A percentile compares a stretch with the other conserved stretches of the same genome.
These are phyloP conservation scores for Emydoidea blandingii DNA, from an alignment of 2,797 vertebrate genomes.

Conservation along the genomic window DNA sequence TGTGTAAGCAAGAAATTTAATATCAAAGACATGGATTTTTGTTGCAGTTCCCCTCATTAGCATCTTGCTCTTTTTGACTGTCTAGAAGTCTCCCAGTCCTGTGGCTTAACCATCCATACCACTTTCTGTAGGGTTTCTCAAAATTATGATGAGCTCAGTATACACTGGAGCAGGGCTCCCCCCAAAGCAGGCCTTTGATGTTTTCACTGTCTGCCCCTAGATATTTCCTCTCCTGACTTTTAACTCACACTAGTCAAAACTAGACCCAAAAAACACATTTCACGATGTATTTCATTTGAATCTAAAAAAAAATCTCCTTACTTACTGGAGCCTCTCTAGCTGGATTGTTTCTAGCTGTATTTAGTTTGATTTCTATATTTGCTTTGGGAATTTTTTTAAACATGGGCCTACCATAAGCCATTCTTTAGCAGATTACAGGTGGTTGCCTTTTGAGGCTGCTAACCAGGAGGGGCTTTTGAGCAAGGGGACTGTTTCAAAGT, in stretches of 20 bases:
- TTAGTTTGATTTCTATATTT: too few species aligned
- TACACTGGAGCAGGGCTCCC: neutral
- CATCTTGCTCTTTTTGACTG: neutral
- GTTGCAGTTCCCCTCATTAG: neutral
- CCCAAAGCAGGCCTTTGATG: neutral
- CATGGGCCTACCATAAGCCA: too few species aligned
- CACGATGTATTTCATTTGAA: neutral
- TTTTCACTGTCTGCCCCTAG: neutral
- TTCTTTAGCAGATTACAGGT: neutral
- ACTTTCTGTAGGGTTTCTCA: neutral
- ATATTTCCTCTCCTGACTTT: neutral
- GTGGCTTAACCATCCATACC: neutral
- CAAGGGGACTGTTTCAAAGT: too few species aligned
- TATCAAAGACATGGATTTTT: neutral
- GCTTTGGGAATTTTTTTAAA: neutral
- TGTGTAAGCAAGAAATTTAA: neutral
- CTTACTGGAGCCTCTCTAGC: neutral
- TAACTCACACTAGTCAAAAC: neutral
- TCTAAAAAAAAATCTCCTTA: neutral
- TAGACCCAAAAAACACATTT: neutral
- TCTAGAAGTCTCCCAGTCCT: neutral
- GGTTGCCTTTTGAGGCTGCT: neutral
- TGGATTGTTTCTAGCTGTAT: neutral
- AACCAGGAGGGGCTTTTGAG: neutral
- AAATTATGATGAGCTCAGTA: neutral